Base-by-base conservation (phyloP, 2,888 invertebrate species). In the Sialis lutaria region DNA sequence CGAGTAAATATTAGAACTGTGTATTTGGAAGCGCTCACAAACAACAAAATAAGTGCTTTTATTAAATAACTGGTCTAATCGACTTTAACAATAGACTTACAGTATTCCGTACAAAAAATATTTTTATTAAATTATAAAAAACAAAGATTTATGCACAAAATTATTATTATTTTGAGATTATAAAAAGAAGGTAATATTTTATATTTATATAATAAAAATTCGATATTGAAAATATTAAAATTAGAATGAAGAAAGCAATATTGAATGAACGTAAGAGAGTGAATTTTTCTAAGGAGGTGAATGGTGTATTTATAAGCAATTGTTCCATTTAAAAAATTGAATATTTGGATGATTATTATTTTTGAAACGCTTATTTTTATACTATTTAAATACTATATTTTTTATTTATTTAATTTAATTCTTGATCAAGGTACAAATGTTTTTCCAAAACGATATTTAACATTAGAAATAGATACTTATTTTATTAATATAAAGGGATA, bases 161-260 rank as follows among this genome's bases (percentile, higher is more conserved):
- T 37, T 37, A 10, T 12, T 37, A 31, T 42, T 30, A 9, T 42
- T n/a, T 42, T 30, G 42, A 31, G 7, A 22, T 41, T 22, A 42
- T 42, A 10, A 42, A 42, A 31, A 42, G 31, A 42, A n/a, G 30
- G 42, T 10, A 31, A 10, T 42, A 42, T 42, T 42, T 42, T 42
- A 30, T 42, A 31, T 42, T 22, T 42, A 31, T 42, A 42, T 31
- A 31, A 31, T 42, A 41, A 37, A 37, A 10, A 10, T n/a, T 37
- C 37, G 37, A 37, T 37, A 37, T n/a, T 10, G 37, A 37, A 37
- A 37, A 37, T 37, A 37, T 37, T 37, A 37, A 22, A 37, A 37
- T 37, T 37, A 37, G 12, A 37, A 37, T 10, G 10, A 12, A 37
- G 37, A 37, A 37, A 37, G 37, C 37, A 37, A 37, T 37, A 37